Evolutionary conservation across 2,113 vertebrate genomes (phyloP), one percentile per base, ranked within the genome.

Genomic region (Antechinus flavipes): DNA sequence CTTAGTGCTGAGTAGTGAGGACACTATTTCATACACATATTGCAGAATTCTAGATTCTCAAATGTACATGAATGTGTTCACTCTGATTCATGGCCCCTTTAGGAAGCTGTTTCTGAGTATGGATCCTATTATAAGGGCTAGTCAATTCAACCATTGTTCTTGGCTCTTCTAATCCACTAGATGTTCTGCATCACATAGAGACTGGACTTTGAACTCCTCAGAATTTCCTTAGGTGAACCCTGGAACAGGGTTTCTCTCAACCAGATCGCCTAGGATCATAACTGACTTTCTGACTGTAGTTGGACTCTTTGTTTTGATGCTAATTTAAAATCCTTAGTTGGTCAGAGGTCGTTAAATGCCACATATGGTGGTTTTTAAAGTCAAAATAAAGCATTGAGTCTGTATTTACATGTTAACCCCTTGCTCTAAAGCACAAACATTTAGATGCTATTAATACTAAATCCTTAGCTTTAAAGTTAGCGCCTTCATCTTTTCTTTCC

Each of bases 121-220:
- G 61, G 94, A n/a, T 94, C 95, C 47, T 1, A 27, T 7, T 16
- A 6, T 22, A 76, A n/a, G 68, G 68, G 1, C 68, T 76, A 22
- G n/a, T n/a, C 68, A 76, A n/a, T 42, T 76, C 14, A 42, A 22
- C 14, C 19, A 25, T 19, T 76, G 30, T 30, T n/a, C 26, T 58
- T n/a, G 16, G 3, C 35, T n/a, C 56, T 58, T 58, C 61, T 68
- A 19, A 68, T 14, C 16, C 11, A 68, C 30, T 4, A 91, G 55
- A 9, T n/a, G 52, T 35, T 90, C 53, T 90, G 55, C 94, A 27
- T 46, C 61, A 9, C 50, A 93, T 89, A 54, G 96, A 84, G 93
- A 55, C 27, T 94, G 35, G 7, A 58, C 22, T 35, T 68, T 35
- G 35, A 96, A 93, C 53, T 94, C 90, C 93, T 52, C 27, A 49